Evolutionary conservation across 2,888 invertebrate species (phyloP).

Genomic region (Ganaspis brasiliensis): DNA sequence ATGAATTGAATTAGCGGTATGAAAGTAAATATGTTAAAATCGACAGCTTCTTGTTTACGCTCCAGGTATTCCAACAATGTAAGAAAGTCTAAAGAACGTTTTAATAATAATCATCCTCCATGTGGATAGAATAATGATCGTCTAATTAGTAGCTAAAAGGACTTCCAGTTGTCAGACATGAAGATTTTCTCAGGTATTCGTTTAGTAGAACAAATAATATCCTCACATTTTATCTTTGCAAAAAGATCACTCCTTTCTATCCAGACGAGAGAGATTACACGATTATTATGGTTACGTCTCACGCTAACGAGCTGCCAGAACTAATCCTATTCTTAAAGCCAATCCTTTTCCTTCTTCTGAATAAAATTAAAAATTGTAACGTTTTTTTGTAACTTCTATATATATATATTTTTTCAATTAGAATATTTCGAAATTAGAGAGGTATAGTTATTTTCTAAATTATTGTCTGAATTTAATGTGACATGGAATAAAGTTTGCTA

Average conservation of each 20-base stretch:
- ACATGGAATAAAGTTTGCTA: too few species aligned
- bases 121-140: conserved; percentile 12
- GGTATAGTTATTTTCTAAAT: neutral
- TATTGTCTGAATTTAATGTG: too few species aligned
- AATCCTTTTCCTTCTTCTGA: conserved; percentile 29
- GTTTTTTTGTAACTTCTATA: conserved; percentile 2
- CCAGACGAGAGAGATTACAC: conserved; percentile 71
- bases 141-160: conserved; percentile 22
- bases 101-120: neutral
- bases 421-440: neutral
- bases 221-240: conserved; percentile 56
- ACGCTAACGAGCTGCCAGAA: conserved; percentile 73
- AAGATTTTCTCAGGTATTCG: conserved; percentile 35
- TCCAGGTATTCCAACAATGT: neutral
- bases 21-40: too few species aligned
- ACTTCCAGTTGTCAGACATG: conserved; percentile 13
- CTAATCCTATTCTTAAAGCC: conserved; percentile 51
- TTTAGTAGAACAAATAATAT: conserved; percentile 60
- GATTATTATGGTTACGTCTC: conserved; percentile 76
- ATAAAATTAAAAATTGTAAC: neutral
- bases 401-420: too few species aligned
- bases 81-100: neutral
- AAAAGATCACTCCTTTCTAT: conserved; percentile 60
- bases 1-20: too few species aligned
- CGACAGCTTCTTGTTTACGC: too few species aligned